These are phyloP conservation scores for Sturnus vulgaris DNA, from an alignment of 2,113 vertebrate genomes.

Conservation along the genomic window DNA sequence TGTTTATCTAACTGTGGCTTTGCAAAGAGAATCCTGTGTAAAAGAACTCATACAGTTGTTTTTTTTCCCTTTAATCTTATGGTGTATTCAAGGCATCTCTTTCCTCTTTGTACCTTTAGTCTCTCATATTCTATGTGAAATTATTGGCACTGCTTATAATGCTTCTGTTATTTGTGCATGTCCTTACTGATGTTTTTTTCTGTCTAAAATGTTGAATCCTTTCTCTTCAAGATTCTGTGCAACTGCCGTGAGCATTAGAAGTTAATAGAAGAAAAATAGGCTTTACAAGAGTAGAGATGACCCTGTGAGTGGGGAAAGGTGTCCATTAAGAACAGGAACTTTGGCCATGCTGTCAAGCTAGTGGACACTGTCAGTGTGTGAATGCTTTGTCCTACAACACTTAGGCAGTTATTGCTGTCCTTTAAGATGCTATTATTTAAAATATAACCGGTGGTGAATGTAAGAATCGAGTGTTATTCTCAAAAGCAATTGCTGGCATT, in stretches of 20 bases:
- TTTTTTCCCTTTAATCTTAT: not conserved
- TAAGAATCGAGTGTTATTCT: conserved; percentile 10
- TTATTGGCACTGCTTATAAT: not conserved
- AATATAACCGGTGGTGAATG: not conserved
- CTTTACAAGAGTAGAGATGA: not conserved
- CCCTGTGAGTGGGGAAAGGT: not conserved
- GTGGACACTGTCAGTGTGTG: not conserved
- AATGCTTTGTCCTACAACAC: conserved; percentile 20
- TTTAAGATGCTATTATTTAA: conserved; percentile 50
- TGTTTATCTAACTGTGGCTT: not conserved
- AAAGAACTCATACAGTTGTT: not conserved
- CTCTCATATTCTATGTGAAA: not conserved
- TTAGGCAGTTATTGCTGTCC: conserved; percentile 25
- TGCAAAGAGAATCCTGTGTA: not conserved
- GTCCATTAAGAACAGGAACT: conserved; percentile 13
- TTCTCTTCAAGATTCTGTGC: not conserved
- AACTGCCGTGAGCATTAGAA: not conserved
- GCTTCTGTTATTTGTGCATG: not conserved
- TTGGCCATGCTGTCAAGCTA: not conserved
- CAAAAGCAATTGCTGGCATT: conserved; percentile 47
- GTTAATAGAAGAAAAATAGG: conserved; percentile 36
- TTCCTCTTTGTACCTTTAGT: not conserved
- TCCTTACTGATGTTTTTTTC: not conserved
- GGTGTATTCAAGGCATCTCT: not conserved
- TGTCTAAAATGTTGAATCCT: not conserved